Conservation (phyloP, 2,113 vertebrate genomes). For the Hiodon alosoides region DNA sequence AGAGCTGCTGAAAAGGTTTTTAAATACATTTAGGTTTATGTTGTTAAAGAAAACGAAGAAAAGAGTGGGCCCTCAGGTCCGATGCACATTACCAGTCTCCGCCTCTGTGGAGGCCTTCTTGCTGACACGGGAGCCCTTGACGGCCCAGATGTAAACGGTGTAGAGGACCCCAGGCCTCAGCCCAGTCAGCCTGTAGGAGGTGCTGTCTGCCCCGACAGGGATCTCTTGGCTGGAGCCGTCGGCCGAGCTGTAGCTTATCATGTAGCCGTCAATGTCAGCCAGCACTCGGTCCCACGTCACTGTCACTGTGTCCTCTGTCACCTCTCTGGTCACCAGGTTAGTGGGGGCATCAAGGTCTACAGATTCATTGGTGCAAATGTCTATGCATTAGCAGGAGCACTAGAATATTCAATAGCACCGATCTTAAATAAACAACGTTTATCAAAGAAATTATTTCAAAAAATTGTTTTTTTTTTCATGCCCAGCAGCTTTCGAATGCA, state of each 20-base stretch:
- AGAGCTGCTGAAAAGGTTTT: not conserved
- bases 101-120: slow-evolving; percentile 52
- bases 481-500: too few relatives aligned
- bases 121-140: slow-evolving; percentile 60
- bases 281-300: slow-evolving; percentile 53
- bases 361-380: slow-evolving; percentile 23
- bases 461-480: too few relatives aligned
- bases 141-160: slow-evolving; percentile 60
- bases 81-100: slow-evolving; percentile 59
- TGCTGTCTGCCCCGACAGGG: slow-evolving; percentile 51
- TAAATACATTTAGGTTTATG: too few relatives aligned
- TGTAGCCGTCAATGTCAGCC: slow-evolving; percentile 54
- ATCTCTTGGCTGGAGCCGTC: slow-evolving; percentile 53
- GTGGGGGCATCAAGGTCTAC: slow-evolving; percentile 43
- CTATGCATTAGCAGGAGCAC: not conserved
- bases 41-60: not conserved
- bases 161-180: slow-evolving; percentile 68
- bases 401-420: not conserved
- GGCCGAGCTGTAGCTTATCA: slow-evolving; percentile 51
- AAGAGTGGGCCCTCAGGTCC: not conserved
- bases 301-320: slow-evolving; percentile 50
- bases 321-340: slow-evolving; percentile 42
- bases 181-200: slow-evolving; percentile 44
- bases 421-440: not conserved
- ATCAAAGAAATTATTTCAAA: too few relatives aligned